Evolutionary conservation across 2,113 vertebrate species (phyloP), one percentile per base, ranked within the genome.

Genomic region (Sinosuthora webbiana): DNA sequence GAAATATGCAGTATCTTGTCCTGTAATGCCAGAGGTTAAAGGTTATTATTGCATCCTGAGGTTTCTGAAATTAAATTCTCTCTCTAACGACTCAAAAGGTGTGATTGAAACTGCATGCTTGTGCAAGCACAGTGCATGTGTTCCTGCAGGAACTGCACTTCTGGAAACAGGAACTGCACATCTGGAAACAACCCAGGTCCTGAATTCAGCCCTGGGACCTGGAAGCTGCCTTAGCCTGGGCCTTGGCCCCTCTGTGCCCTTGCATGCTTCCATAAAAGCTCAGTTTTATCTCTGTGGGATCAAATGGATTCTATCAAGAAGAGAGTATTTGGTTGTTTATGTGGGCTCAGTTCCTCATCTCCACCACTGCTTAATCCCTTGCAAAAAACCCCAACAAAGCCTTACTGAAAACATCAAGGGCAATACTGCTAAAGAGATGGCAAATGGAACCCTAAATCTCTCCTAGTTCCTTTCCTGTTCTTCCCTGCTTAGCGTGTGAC

Each of bases 31-130:
- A 95, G 70, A 83, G 83, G 86, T 96, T 97, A 96, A 96, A 92
- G 88, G 95, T 92, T 91, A 90, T 96, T 92, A 79, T 68, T 94
- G 35, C 85, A 83, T 93, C 65, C 86, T 86, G 89, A 88, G 67
- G 81, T 62, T 81, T 84, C 80, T 41, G 31, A 89, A 89, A 92
- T 79, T 67, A 93, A 96, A 87, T 93, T 95, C 70, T 70, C 42
- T 64, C 59, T 94, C 53, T 85, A 69, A 77, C 5, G 7, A 81
- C 83, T 37, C 13, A 1, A 57, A 76, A 94, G 78, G 42, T 78
- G 6, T 71, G 80, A 76, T 8, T 65, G 82, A 55, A 77, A 52
- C 62, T 57, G 64, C 30, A 16, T 53, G 19, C 18, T 22, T 47
- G 20, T 59, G 45, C 30, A 75, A 37, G 33, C 24, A 21, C 13